Evolutionary conservation across 2,888 invertebrate species (phyloP), one percentile per base, ranked within the genome.

Genomic region (Terebella lapidaria): DNA sequence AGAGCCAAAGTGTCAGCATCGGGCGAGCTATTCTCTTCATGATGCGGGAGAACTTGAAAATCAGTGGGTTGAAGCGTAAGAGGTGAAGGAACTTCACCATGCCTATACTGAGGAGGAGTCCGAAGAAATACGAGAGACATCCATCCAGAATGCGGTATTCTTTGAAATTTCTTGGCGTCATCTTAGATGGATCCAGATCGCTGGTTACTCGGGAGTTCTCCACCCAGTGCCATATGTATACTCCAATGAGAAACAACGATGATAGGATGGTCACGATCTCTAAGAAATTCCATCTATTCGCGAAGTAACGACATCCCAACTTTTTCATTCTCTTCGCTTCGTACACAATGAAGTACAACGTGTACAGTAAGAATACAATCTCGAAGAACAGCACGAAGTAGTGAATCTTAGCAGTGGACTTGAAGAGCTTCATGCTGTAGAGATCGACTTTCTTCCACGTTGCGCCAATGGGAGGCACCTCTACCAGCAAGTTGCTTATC

Each of bases 361-460:
- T 59, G 56, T 51, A 62, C 25, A 45, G 22, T 22, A 45, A 56
- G 30, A 52, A 62, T 24, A 56, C 30, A 0, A 56, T 22, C 54
- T 62, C 62, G 5, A 58, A 59, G 20, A 47, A 42, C 5, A 62
- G 26, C 22, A 58, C 51, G 27, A 62, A 59, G 18, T 56, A 22
- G 24, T 62, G 56, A 18, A 62, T 1, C 1, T 53, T 42, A 3
- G 22, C 26, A 1, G 56, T 52, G 29, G 54, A 55, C 26, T 56
- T 30, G 53, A 56, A 62, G 27, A 62, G 56, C 52, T 53, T 22
- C 45, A 62, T 49, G 45, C 46, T 55, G 1, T 45, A 24, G 1
- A 55, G 20, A 1, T 18, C 15, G 1, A 25, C 20, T 5, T 18
- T 52, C 5, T n/a, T n/a, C 2, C 42, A 1, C 4, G 46, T 10